Base-by-base conservation (phyloP, 2,888 invertebrate genomes). In the Scaptodrosophila latifasciaeformis region DNA sequence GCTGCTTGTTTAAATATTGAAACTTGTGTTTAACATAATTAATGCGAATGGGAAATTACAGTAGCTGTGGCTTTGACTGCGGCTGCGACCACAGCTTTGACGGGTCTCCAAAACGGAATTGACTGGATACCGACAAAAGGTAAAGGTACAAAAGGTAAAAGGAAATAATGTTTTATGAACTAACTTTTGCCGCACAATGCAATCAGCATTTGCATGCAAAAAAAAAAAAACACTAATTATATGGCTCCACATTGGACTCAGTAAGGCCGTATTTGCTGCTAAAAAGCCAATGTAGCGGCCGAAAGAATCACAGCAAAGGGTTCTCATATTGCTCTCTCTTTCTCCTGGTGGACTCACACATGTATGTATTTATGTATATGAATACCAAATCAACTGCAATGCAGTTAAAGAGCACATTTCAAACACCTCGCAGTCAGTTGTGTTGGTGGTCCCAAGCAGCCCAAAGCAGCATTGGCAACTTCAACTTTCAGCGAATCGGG, bases 21-120 rank as follows among this genome's bases (percentile, higher is more conserved):
- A 67, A 66, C 71, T 77, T 65, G 65, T 68, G 71, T 78, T 77
- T 77, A 80, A 67, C 71, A 63, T 77, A 77, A 80, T 77, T 78
- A 77, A 75, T 70, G 75, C 65, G 59, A 70, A 54, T 67, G 75
- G 75, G 62, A 66, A 79, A 79, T 66, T 70, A 79, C 77, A 65
- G 70, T 60, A 62, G 69, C 63, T 47, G 19, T 19, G 31, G 40
- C 54, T 50, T 7, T 24, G 24, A 3, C 24, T 7, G n/a, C n/a
- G n/a, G n/a, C n/a, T n/a, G n/a, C n/a, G n/a, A n/a, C n/a, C n/a
- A n/a, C 34, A 34, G 2, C 15, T 27, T 6, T 27, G 27, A 15
- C 34, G 34, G 34, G 13, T 13, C 13, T 13, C 13, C 34, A 9
- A 13, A 34, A 9, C 31, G 31, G 31, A 9, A 13, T 34, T 12